Conservation (phyloP, 2,888 invertebrate genomes). For the Spilarctia lutea region DNA sequence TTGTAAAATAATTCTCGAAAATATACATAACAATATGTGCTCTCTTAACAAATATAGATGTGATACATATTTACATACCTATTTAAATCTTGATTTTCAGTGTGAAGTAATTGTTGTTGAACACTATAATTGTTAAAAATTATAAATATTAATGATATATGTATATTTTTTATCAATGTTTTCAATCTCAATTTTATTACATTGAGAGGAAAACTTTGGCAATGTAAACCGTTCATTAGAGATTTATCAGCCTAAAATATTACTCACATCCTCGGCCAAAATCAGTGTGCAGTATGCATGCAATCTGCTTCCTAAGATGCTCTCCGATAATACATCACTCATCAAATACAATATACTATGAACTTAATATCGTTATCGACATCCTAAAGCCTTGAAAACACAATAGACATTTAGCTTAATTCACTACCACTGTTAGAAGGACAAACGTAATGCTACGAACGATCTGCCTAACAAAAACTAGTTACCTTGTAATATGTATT, state of each 20-base stretch:
- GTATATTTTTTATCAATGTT: too few relatives aligned
- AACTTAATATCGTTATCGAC: conserved; percentile 48
- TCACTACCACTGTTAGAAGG: conserved; percentile 13
- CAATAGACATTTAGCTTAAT: conserved; percentile 43
- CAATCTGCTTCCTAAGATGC: conserved; percentile 53
- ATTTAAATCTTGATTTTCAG: too few relatives aligned
- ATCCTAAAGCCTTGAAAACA: conserved; percentile 48
- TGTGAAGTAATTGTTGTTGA: too few relatives aligned
- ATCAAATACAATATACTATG: conserved; percentile 35
- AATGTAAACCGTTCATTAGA: conserved; percentile 12
- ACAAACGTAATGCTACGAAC: not conserved
- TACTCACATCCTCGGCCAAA: conserved; percentile 52
- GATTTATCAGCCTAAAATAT: conserved; percentile 2
- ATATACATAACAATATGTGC: too few relatives aligned
- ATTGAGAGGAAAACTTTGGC: not conserved
- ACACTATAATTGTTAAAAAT: too few relatives aligned
- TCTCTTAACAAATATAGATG: too few relatives aligned
- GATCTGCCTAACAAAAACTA: not conserved
- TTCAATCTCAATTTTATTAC: not conserved
- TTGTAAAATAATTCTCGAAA: too few relatives aligned
- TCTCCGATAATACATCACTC: conserved; percentile 43
- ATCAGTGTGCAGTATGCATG: conserved; percentile 24
- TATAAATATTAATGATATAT: too few relatives aligned
- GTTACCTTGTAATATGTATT: conserved; percentile 15
- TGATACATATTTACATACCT: too few relatives aligned